These are phyloP conservation scores for Heteronetta atricapilla DNA, from an alignment of 2,113 vertebrate genomes.

Conservation along the genomic window DNA sequence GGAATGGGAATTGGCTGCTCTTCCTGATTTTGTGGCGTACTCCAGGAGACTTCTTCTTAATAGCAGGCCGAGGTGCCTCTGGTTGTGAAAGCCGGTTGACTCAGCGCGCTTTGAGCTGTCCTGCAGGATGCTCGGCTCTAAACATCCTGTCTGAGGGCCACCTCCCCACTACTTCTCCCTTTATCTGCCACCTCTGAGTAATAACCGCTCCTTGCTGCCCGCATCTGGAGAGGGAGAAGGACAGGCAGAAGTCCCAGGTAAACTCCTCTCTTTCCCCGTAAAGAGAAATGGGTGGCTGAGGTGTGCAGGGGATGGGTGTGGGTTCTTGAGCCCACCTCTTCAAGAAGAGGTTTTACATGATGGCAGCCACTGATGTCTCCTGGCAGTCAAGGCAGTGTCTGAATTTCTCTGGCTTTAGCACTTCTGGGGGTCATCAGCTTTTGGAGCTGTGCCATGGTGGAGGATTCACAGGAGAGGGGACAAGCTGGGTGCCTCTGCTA, in stretches of 20 bases:
- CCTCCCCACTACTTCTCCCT: slow-evolving; percentile 44
- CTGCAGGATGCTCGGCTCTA: neutral
- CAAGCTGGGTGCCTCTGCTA: too few species aligned
- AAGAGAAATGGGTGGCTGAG: fast-evolving
- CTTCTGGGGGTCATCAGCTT: neutral
- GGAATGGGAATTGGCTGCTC: neutral
- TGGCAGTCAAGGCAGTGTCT: neutral
- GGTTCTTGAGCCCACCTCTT: neutral
- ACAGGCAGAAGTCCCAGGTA: neutral
- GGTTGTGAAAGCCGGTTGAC: slow-evolving; percentile 45
- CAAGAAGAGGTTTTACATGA: neutral
- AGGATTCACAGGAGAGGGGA: too few species aligned
- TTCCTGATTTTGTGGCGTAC: neutral
- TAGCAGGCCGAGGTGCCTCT: neutral
- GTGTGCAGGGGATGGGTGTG: neutral
- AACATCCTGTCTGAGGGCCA: slow-evolving; percentile 50
- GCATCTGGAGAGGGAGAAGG: neutral
- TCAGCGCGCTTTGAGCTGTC: neutral
- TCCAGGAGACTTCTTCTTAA: neutral
- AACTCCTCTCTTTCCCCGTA: neutral
- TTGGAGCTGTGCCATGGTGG: neutral
- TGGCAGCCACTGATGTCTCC: neutral
- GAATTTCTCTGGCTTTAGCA: neutral
- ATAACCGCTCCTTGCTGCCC: neutral
- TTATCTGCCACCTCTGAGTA: slow-evolving; percentile 23